Evolutionary conservation across 1,140 invertebrate genomes (phyloP).

Genomic region (Drosophila bocqueti): DNA sequence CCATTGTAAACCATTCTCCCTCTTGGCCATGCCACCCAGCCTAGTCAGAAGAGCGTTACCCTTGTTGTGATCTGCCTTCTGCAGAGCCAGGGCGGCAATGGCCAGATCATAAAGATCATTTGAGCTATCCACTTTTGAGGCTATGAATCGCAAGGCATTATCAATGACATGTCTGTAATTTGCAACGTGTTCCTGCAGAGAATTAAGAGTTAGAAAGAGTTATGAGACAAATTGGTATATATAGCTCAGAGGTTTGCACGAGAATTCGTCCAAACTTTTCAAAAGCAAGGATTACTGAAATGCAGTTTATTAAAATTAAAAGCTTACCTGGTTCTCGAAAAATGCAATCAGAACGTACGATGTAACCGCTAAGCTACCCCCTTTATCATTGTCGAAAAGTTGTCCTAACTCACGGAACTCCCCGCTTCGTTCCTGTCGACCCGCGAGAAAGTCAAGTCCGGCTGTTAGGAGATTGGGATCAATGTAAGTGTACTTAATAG

Average conservation of each 20-base stretch:
- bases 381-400: constrained; percentile 5
- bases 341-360: constrained; percentile 94
- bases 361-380: constrained; percentile 90
- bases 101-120: constrained; percentile 92
- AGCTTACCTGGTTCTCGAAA: constrained; percentile 88
- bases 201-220: too few species aligned
- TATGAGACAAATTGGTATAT: too few species aligned
- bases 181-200: constrained; percentile 67
- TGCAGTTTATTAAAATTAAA: too few species aligned
- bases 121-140: constrained; percentile 88
- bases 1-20: constrained; percentile 59
- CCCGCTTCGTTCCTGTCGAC: constrained; percentile 88
- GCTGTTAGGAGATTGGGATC: constrained; percentile 90
- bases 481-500: constrained; percentile 91
- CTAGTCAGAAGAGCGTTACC: constrained; percentile 38
- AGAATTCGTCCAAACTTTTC: too few species aligned
- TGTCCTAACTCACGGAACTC: constrained; percentile 92
- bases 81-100: constrained; percentile 90
- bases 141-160: constrained; percentile 92
- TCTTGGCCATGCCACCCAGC: constrained; percentile 49
- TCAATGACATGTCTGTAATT: constrained; percentile 88
- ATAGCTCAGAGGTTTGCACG: too few species aligned
- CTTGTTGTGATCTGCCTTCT: constrained; percentile 88
- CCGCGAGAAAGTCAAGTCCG: constrained; percentile 92
- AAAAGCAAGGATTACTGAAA: too few species aligned